Evolutionary conservation across 2,888 invertebrate genomes (phyloP), one percentile per base, ranked within the genome.

Genomic region (Hypomecis punctinalis): DNA sequence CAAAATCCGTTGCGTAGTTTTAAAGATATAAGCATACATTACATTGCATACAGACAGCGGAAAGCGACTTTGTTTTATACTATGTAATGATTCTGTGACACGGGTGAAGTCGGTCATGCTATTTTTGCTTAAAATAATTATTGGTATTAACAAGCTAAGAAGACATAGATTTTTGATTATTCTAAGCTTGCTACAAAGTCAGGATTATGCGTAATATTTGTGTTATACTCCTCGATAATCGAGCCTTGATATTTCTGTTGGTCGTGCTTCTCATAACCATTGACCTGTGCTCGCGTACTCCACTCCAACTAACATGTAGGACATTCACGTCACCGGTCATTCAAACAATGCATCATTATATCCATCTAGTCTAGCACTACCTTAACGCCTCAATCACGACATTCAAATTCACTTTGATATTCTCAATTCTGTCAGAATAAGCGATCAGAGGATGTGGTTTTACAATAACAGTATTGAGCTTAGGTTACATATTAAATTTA

Each of bases 311-410:
- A 85, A 82, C 83, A 88, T 84, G 81, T 85, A 81, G 80, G 75
- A 67, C 78, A 76, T 52, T 37, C 61, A 56, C 78, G 72, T 78
- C 73, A 72, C 64, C 70, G 75, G 74, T 81, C 83, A 80, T 83
- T 84, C 83, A 86, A 82, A 90, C 88, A 89, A 88, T 89, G 83
- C 84, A 74, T 85, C 81, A 87, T 90, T 88, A 89, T 82, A 81
- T 77, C 74, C 76, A 54, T 39, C 55, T 55, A 63, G 59, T 36
- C 35, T 70, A 70, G 71, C 53, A 42, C 35, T 35, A 75, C 72
- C 72, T 84, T 85, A 86, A 88, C 80, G 78, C 78, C 77, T 81
- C 82, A 81, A 84, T 85, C 85, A 85, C 85, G 88, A 90, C 85
- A 83, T 85, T 84, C 78, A 80, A 79, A 80, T 80, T 82, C 75